These are phyloP conservation scores for Carduelis carduelis DNA, from an alignment of 2,797 vertebrate species.

Conservation along the genomic window DNA sequence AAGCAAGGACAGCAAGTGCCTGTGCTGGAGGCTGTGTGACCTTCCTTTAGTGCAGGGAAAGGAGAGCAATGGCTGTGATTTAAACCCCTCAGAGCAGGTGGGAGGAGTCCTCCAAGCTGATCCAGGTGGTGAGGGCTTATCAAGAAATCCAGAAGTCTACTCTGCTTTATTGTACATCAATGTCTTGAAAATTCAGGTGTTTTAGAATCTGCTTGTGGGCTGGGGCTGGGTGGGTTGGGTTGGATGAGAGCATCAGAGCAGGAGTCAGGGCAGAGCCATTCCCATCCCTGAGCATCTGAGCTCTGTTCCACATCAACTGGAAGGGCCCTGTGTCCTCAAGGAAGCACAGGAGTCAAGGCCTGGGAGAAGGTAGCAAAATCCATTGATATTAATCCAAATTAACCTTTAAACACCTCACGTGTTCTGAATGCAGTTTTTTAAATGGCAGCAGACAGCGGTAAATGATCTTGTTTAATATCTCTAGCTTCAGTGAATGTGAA, in stretches of 20 bases:
- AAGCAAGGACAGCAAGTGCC: background rate
- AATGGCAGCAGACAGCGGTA: conserved; percentile 44
- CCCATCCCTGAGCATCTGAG: fast-evolving
- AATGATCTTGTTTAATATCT: conserved; percentile 53
- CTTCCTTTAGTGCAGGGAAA: no score
- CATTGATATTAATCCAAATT: conserved; percentile 53
- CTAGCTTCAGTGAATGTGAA: conserved; percentile 39
- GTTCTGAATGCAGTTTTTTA: conserved; percentile 30
- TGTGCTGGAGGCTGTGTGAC: background rate
- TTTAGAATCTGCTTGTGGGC: background rate
- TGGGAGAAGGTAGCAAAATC: conserved; percentile 35
- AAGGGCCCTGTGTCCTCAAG: background rate
- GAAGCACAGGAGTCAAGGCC: background rate
- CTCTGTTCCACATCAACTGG: background rate
- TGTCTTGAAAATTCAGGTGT: background rate
- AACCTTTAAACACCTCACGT: conserved; percentile 39
- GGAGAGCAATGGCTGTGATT: background rate
- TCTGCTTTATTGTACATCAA: background rate
- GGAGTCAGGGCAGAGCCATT: background rate
- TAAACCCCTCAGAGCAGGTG: background rate
- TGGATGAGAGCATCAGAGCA: background rate
- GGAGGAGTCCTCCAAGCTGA: fast-evolving
- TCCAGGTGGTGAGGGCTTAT: background rate
- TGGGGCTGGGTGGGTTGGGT: background rate
- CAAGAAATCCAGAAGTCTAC: background rate